phyloP scores from a whole-genome alignment of 1,140 invertebrate species.

The Drosophila pallidifrons region DNA sequence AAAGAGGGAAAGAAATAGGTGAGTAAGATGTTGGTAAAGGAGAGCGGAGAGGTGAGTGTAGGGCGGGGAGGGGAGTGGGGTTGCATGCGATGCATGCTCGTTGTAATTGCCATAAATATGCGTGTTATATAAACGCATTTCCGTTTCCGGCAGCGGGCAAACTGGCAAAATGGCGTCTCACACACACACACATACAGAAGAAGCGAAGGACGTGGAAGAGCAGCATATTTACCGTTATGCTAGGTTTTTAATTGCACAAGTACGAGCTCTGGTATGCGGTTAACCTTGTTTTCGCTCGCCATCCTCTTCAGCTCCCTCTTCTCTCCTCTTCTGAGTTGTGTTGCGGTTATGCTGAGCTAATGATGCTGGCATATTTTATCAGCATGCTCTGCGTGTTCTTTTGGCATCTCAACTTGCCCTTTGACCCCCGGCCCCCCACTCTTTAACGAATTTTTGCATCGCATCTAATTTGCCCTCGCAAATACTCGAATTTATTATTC shows the following conservation, averaged over 20 bases:
- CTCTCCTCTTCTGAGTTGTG: background rate
- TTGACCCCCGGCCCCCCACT: background rate
- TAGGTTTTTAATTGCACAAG: constrained; percentile 48
- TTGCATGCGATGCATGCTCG: constrained; percentile 23
- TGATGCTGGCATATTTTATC: constrained; percentile 48
- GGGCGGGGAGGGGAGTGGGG: background rate
- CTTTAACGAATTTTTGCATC: background rate
- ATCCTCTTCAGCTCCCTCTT: background rate
- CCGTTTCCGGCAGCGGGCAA: constrained; percentile 45
- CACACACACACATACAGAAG: background rate
- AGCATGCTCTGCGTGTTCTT: constrained; percentile 14
- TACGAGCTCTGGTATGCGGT: constrained; percentile 15
- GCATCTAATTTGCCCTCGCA: background rate
- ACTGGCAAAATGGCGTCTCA: constrained; percentile 34
- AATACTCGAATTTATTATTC: constrained; percentile 7
- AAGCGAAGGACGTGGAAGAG: no score
- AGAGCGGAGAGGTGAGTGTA: background rate
- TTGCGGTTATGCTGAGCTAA: constrained; percentile 34
- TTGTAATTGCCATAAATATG: constrained; percentile 54
- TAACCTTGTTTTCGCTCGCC: constrained; percentile 13
- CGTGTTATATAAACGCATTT: constrained; percentile 54
- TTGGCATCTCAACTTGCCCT: background rate
- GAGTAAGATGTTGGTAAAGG: background rate
- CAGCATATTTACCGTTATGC: constrained; percentile 38
- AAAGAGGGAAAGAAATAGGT: background rate